Base-by-base conservation (phyloP, 2,888 invertebrate species). In the Tiliacea citrago region DNA sequence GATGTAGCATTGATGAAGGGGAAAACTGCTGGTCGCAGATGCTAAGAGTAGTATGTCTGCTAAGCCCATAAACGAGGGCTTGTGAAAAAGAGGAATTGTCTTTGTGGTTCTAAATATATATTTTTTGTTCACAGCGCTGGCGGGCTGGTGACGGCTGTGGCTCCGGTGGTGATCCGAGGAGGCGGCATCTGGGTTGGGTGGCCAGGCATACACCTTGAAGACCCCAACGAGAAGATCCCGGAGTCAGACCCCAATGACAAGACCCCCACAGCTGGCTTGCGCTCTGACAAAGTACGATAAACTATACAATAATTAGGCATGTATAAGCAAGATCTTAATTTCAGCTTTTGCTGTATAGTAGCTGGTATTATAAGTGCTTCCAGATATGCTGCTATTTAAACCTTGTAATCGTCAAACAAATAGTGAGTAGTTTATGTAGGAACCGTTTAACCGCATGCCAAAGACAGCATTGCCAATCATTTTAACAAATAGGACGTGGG, bases 161-260 rank as follows among this genome's bases (percentile, higher is more conserved):
- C 98, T 42, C 99, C 99, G 0, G 98, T 99, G 16, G 98, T 99
- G 10, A 98, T 98, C 84, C 97, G 98, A 81, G 98, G 98, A 69
- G 97, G 97, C 86, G 99, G 99, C 61, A 97, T 98, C 74, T 99
- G 99, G 99, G 98, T 99, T 57, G 99, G 99, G 85, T 99, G 99
- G 99, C 98, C 99, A 0, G 99, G 99, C 18, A 97, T 98, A 84
- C 98, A 98, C 92, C 96, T 98, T 87, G 97, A 98, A 45, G 97
- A 98, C 90, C 97, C 97, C 10, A 97, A 97, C 82, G 98, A 98
- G 91, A 97, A 97, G 69, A 98, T 99, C 89, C 99, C 99, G 0
- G 98, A 98, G 93, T 98, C 98, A 3, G 98, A 98, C 93, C 98
- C 98, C 0, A 97, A 97, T 62, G 98, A 99, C 94, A 98, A 98